Base-by-base conservation (phyloP, 2,113 vertebrate species). In the Clupea harengus region DNA sequence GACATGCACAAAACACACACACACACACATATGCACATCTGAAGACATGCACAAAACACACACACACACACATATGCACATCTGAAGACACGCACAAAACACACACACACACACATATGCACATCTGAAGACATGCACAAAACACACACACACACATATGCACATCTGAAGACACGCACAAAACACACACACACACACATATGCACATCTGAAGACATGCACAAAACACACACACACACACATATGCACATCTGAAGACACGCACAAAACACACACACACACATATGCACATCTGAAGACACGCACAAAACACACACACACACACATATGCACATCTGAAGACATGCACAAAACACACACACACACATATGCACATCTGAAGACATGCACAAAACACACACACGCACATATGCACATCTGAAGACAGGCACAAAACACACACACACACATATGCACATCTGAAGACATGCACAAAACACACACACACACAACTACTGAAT, bases 141-240 rank as follows among this genome's bases (percentile, higher is more conserved):
- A 9, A 64, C 57, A 64, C 18, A 17, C 18, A 64, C 57, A 64
- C 20, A 60, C 0, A 60, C 57, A 64, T 18, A 64, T 25, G 20
- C 54, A 4, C 22, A 25, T 25, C 20, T 25, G 57, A 4, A 64
- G 6, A n/a, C 57, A 64, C 3, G 8, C 8, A 64, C n/a, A 11
- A 47, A 32, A 52, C 1, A 47, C 46, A 50, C 47, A 49, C 39
- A 64, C 45, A 45, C 50, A 85, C 80, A 85, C 78, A 81, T n/a
- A n/a, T n/a, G n/a, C n/a, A n/a, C n/a, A n/a, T n/a, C n/a, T n/a
- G n/a, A n/a, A n/a, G n/a, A n/a, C n/a, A n/a, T n/a, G n/a, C n/a
- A n/a, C n/a, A n/a, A n/a, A n/a, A n/a, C n/a, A n/a, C n/a, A n/a
- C n/a, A n/a, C 32, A 45, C 64, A 72, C 64, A 25, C n/a, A 28